Evolutionary conservation across 2,797 vertebrate genomes (phyloP).

Genomic region (Neosilurus mollespiculum): DNA sequence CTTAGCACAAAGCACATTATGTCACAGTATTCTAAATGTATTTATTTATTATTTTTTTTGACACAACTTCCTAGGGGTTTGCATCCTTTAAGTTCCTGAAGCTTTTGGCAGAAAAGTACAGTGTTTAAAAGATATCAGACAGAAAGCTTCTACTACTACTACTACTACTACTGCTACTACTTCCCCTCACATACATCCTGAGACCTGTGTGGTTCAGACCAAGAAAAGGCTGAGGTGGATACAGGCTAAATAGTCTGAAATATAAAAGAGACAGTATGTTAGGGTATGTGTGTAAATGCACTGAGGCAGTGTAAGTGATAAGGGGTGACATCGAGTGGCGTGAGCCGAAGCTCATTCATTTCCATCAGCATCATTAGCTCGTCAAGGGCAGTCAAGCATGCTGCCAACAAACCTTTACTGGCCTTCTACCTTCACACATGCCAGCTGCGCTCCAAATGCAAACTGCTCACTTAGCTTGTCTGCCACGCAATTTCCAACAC

Average conservation of each 20-base stretch:
- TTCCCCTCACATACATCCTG: not conserved
- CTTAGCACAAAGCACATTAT: not conserved
- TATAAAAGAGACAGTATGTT: conserved; percentile 14
- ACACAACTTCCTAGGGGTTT: not conserved
- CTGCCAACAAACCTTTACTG: conserved; percentile 43
- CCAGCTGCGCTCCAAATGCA: conserved; percentile 45
- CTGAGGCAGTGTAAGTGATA: conserved; percentile 45
- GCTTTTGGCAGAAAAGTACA: not conserved
- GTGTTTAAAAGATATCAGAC: not conserved
- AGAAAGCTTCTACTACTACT: not conserved
- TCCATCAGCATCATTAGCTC: conserved; percentile 50
- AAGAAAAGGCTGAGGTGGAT: conserved; percentile 23
- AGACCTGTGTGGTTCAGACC: not conserved
- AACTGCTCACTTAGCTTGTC: conserved; percentile 38
- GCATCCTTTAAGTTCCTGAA: not conserved
- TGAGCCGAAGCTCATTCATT: conserved; percentile 41
- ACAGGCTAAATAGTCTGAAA: not conserved
- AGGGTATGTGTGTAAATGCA: conserved; percentile 30
- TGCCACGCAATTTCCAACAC: conserved; percentile 46
- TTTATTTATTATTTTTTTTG: not conserved
- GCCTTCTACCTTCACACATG: conserved; percentile 19
- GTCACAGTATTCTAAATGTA: not conserved
- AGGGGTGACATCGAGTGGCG: conserved; percentile 37
- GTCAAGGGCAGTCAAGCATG: conserved; percentile 43
- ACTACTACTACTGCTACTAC: not conserved